phyloP scores from a whole-genome alignment of 1,140 invertebrate genomes.

The Lucilia sericata region DNA sequence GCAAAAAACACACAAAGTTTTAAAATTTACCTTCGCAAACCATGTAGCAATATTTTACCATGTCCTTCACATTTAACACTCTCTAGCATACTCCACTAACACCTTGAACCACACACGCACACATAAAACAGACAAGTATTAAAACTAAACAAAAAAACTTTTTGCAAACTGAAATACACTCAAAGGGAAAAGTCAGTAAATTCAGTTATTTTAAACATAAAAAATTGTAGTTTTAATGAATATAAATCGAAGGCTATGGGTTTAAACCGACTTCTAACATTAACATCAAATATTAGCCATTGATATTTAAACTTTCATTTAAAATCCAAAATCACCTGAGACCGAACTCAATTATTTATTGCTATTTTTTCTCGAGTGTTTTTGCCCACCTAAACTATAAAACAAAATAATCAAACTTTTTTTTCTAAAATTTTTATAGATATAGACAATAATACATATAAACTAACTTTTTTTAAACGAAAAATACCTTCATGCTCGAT shows the following conservation, averaged over 20 bases:
- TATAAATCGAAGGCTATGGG: too few species aligned
- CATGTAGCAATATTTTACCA: background rate
- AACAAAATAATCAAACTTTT: too few species aligned
- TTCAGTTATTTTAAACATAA: background rate
- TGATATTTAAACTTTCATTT: too few species aligned
- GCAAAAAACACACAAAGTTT: background rate
- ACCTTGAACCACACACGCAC: background rate
- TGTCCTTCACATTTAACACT: conserved; percentile 1
- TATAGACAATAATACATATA: background rate
- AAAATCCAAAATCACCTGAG: too few species aligned
- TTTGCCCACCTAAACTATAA: too few species aligned
- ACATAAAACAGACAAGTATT: background rate
- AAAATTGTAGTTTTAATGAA: too few species aligned
- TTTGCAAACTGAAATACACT: background rate
- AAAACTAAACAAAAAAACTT: background rate
- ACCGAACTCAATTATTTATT: too few species aligned
- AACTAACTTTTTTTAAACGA: background rate
- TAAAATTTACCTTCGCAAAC: background rate
- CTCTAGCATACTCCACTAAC: background rate
- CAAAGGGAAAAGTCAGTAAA: background rate
- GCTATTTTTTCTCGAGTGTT: too few species aligned
- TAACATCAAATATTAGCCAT: too few species aligned
- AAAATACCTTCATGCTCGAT: background rate
- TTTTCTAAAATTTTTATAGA: too few species aligned
- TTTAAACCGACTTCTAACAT: too few species aligned